These are phyloP conservation scores for Andrena haemorrhoa DNA, from an alignment of 2,888 invertebrate species.

Conservation along the genomic window DNA sequence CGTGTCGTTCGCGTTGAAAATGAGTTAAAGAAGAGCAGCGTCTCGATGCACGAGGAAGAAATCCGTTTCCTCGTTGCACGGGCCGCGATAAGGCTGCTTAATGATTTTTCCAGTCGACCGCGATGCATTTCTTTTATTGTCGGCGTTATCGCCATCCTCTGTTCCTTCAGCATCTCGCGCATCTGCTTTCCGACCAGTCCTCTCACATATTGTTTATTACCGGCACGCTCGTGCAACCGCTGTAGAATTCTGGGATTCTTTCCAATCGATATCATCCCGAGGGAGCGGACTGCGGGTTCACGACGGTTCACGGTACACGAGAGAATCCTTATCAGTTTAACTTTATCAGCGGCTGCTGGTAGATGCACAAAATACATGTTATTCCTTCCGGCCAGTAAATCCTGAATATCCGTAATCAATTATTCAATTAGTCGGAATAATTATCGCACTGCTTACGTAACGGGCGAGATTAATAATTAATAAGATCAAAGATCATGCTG, in stretches of 20 bases:
- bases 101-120: constrained; percentile 62
- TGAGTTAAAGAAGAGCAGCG: not conserved
- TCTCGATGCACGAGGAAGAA: constrained; percentile 34
- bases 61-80: constrained; percentile 45
- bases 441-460: constrained; percentile 61
- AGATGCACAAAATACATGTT: constrained; percentile 45
- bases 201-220: constrained; percentile 41
- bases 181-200: constrained; percentile 34
- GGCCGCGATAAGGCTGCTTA: constrained; percentile 63
- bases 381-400: constrained; percentile 64
- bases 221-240: not conserved
- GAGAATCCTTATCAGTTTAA: constrained; percentile 49
- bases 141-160: constrained; percentile 48
- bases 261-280: constrained; percentile 26
- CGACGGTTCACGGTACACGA: constrained; percentile 50
- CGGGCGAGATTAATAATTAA: constrained; percentile 66
- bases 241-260: not conserved
- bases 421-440: constrained; percentile 67
- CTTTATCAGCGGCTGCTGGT: constrained; percentile 54
- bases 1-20: constrained; percentile 4
- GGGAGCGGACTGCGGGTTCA: constrained; percentile 38
- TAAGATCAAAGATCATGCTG: constrained; percentile 62
- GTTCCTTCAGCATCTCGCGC: constrained; percentile 39
- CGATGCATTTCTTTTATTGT: constrained; percentile 47
- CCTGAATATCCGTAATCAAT: constrained; percentile 66